Conservation (phyloP, 2,113 vertebrate species). For the Corythornis madagascariensis region DNA sequence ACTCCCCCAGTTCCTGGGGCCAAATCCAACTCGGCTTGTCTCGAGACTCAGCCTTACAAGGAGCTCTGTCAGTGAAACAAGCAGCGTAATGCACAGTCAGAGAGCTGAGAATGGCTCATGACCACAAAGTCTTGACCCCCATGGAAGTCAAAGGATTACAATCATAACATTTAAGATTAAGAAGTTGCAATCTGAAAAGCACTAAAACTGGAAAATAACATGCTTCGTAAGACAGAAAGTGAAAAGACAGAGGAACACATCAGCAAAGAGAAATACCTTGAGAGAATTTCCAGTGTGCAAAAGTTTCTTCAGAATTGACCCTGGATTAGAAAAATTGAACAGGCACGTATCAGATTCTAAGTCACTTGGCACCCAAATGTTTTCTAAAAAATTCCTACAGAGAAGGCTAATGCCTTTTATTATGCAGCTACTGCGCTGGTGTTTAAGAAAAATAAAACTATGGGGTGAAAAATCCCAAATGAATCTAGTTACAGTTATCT, state of each 20-base stretch:
- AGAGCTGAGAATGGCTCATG: background rate
- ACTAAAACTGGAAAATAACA: background rate
- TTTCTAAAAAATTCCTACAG: background rate
- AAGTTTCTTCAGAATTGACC: slow-evolving; percentile 98
- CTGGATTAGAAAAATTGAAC: slow-evolving; percentile 72
- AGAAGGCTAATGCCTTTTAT: background rate
- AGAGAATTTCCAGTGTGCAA: slow-evolving; percentile 98
- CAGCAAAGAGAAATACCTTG: slow-evolving; percentile 81
- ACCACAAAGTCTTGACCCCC: background rate
- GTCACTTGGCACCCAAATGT: background rate
- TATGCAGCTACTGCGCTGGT: fast-evolving
- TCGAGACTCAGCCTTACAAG: background rate
- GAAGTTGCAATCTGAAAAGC: background rate
- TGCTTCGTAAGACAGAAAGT: background rate
- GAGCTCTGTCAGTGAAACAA: background rate
- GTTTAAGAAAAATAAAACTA: background rate
- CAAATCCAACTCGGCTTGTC: background rate
- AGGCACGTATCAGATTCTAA: background rate
- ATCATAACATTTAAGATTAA: background rate
- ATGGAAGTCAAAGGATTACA: background rate
- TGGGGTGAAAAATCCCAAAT: background rate
- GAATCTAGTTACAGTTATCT: background rate
- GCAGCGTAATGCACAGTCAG: background rate
- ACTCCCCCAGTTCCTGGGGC: background rate
- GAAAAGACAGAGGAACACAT: background rate